Evolutionary conservation across 64 coral and sea anemone species (phyloP), one percentile per base, ranked within the genome.

Genomic region (Montipora foliosa): DNA sequence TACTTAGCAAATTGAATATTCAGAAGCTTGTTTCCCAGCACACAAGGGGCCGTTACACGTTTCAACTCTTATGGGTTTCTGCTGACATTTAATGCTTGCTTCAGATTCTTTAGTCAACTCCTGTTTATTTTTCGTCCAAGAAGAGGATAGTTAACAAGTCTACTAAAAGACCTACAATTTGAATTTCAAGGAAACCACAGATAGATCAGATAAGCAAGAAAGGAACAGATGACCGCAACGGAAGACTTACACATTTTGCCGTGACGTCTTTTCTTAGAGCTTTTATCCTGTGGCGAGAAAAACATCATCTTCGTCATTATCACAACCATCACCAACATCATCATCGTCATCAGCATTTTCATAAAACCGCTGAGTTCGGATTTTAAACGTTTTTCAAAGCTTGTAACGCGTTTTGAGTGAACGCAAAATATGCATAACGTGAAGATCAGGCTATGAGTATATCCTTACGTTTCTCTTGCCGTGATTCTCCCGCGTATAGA

Each of bases 201-300:
- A 55, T 55, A 10, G 52, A 10, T 1, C 52, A 64, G 61, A 64
- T 12, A 64, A 16, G 0, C 9, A 64, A 64, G 9, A 64, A 12
- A 1, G 15, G 21, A 71, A 21, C 14, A 71, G 4, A 71, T 6
- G 1, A 71, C 17, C 19, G 13, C 47, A 4, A 11, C 1, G 12
- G 0, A 47, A 52, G 29, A 95, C 97, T 94, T 91, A 98, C 97
- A 64, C 95, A 95, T 83, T 98, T 98, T 48, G 97, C 97, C 4
- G 97, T 98, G 8, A 98, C 97, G 87, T 98, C 97, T 77, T 98
- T 98, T 79, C 97, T 89, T 2, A 98, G 52, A 19, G 97, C 87
- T 92, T 90, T 88, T n/a, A 98, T 83, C 20, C 97, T 98, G 50
- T 17, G 87, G 47, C 49, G 1, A 67, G 3, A 15, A 64, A 64